phyloP scores from a whole-genome alignment of 2,888 invertebrate species.

The Erannis defoliaria region DNA sequence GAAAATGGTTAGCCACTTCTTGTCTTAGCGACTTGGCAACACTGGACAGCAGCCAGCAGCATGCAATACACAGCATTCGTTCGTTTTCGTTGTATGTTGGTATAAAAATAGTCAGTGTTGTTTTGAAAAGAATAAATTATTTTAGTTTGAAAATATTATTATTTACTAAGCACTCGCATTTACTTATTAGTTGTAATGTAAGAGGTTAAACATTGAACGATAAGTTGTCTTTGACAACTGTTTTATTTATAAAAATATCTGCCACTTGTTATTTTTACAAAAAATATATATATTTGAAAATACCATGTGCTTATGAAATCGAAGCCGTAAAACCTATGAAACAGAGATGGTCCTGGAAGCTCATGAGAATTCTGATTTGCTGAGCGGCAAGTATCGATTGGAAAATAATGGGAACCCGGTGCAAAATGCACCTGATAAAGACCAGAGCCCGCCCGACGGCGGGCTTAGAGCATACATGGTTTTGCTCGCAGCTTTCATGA shows the following conservation, averaged over 20 bases:
- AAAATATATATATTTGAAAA: slow-evolving; percentile 26
- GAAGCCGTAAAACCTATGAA: slow-evolving; percentile 43
- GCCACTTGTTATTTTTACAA: slow-evolving; percentile 15
- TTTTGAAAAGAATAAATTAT: too few species aligned
- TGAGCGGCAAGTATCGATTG: slow-evolving; percentile 55
- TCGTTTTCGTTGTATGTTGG: too few species aligned
- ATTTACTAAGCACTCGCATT: slow-evolving; percentile 13
- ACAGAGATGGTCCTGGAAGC: slow-evolving; percentile 64
- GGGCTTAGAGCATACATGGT: slow-evolving; percentile 93
- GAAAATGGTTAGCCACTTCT: too few species aligned
- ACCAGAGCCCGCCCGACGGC: slow-evolving; percentile 89
- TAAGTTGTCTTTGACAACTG: slow-evolving; percentile 8
- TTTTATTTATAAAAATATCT: slow-evolving; percentile 25
- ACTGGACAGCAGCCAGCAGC: too few species aligned
- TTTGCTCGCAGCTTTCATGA: slow-evolving; percentile 94
- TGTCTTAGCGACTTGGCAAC: too few species aligned
- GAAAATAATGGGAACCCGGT: slow-evolving; percentile 58
- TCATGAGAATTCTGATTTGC: slow-evolving; percentile 71
- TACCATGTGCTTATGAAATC: slow-evolving; percentile 50
- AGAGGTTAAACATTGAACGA: slow-evolving; percentile 1
- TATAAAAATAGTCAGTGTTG: too few species aligned
- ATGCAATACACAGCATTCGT: too few species aligned
- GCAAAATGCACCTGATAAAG: slow-evolving; percentile 51
- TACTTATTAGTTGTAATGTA: slow-evolving; percentile 3
- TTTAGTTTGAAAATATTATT: too few species aligned